These are phyloP conservation scores for Hirudinaria manillensis DNA, from an alignment of 2,888 invertebrate species.

Conservation along the genomic window DNA sequence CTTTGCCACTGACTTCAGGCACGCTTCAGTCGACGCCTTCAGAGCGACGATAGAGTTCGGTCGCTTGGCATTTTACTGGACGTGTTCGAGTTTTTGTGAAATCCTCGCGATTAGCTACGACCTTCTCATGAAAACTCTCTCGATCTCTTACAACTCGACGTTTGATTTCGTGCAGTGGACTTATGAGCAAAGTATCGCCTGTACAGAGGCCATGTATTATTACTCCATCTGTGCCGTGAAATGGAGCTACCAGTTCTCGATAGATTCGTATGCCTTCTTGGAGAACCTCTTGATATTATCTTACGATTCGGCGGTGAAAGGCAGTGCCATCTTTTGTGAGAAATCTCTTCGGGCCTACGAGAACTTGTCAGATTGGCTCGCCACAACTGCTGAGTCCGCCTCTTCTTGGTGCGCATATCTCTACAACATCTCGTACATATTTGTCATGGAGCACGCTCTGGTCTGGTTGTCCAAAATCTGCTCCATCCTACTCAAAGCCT, in stretches of 20 bases:
- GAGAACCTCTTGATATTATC: background rate
- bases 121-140: background rate
- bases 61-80: background rate
- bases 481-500: background rate
- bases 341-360: background rate
- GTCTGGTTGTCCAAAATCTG: conserved; percentile 20
- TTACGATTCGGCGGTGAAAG: background rate
- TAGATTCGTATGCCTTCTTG: background rate
- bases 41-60: background rate
- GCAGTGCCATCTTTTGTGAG: background rate
- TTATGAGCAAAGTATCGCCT: background rate
- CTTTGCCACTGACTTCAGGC: conserved; percentile 26
- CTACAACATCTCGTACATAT: conserved; percentile 4
- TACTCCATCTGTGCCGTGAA: too few relatives aligned
- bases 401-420: background rate
- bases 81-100: background rate
- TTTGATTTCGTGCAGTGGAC: conserved; percentile 7
- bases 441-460: conserved; percentile 19
- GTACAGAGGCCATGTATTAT: background rate
- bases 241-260: background rate
- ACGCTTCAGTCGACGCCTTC: conserved; percentile 19
- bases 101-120: background rate
- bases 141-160: background rate
- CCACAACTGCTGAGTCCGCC: background rate
- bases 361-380: background rate